phyloP scores from a whole-genome alignment of 2,797 vertebrate species.

The Girardinus metallicus region DNA sequence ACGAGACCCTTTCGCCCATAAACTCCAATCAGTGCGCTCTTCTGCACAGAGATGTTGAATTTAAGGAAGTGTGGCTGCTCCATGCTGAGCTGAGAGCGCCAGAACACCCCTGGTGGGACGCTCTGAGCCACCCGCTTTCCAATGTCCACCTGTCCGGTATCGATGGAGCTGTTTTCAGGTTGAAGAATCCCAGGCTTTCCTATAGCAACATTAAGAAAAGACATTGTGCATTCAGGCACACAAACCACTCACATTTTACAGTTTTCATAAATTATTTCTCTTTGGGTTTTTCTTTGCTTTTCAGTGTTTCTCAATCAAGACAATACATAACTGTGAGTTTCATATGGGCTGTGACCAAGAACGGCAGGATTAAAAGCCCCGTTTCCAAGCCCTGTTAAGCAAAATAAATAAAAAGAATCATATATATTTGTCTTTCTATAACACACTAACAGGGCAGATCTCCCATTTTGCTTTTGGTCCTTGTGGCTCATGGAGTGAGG shows the following conservation, averaged over 20 bases:
- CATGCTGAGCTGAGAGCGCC: slow-evolving; percentile 93
- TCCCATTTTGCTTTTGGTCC: slow-evolving; percentile 42
- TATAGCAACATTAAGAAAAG: slow-evolving; percentile 45
- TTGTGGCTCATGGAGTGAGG: slow-evolving; percentile 58
- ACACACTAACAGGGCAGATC: slow-evolving; percentile 47
- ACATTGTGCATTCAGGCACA: slow-evolving; percentile 6
- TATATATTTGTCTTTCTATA: slow-evolving; percentile 71
- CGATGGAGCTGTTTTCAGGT: slow-evolving; percentile 94
- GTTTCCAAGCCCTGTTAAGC: slow-evolving; percentile 48
- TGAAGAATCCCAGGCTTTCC: slow-evolving; percentile 86
- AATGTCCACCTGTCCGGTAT: slow-evolving; percentile 93
- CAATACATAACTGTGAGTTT: slow-evolving; percentile 33
- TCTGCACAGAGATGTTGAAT: slow-evolving; percentile 99
- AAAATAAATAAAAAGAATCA: slow-evolving; percentile 42
- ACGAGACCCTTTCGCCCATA: slow-evolving; percentile 96
- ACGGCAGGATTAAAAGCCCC: slow-evolving; percentile 57
- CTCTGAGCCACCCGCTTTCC: slow-evolving; percentile 89
- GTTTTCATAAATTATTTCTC: slow-evolving; percentile 22
- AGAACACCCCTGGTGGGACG: slow-evolving; percentile 94
- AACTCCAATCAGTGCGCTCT: slow-evolving; percentile 95
- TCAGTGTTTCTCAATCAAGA: slow-evolving; percentile 37
- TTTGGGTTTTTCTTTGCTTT: slow-evolving; percentile 11
- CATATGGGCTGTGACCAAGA: slow-evolving; percentile 52
- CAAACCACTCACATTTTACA: slow-evolving; percentile 2
- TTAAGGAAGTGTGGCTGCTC: slow-evolving; percentile 95